Percentiles rank a stretch among this genome's conserved stretches.
These are phyloP conservation scores for Haliclystus octoradiatus DNA, from an alignment of 30 jellyfish, hydroid and myxozoan genomes.

Conservation along the genomic window DNA sequence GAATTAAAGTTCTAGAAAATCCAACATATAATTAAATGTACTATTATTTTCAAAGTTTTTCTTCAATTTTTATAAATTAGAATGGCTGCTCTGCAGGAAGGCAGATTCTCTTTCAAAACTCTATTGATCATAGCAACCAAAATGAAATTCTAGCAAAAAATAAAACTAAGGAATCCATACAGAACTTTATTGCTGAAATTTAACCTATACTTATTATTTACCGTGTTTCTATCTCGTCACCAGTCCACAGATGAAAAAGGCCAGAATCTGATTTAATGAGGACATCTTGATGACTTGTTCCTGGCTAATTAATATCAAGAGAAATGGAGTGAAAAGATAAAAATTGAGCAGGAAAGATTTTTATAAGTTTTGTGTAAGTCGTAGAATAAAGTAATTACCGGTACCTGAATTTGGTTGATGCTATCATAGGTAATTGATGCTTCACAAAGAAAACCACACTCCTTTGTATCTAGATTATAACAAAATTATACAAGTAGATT, in stretches of 20 bases:
- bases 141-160: background rate
- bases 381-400: background rate
- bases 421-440: slow-evolving; percentile 33
- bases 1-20: no score
- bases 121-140: no score
- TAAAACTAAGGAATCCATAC: background rate
- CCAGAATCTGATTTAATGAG: slow-evolving; percentile 60
- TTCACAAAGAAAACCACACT: slow-evolving; percentile 35
- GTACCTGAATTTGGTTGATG: slow-evolving; percentile 67
- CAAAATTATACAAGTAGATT: background rate
- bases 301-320: slow-evolving; percentile 34
- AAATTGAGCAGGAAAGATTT: no score
- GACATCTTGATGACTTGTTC: slow-evolving; percentile 68
- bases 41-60: no score
- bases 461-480: slow-evolving; percentile 17
- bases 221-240: slow-evolving; percentile 69
- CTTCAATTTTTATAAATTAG: no score
- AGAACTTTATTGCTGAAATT: no score
- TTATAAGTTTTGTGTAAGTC: no score
- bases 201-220: no score
- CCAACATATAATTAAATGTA: no score
- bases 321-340: no score
- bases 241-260: slow-evolving; percentile 57
- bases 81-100: no score
- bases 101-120: no score